phyloP scores from a whole-genome alignment of 2,888 invertebrate species.

The Dryobota labecula region DNA sequence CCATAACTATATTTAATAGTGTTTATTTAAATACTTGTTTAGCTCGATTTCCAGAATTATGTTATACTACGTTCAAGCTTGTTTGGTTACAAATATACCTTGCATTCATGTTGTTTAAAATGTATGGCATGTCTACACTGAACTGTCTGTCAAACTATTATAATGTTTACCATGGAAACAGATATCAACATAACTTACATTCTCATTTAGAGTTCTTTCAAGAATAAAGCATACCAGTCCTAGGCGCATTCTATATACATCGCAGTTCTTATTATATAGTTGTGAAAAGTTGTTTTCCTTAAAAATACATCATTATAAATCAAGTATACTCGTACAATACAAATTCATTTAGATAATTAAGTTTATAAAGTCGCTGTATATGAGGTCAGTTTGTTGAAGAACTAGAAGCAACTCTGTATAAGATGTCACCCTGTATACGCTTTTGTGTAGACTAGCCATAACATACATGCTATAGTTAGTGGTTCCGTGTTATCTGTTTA shows the following conservation, averaged over 20 bases:
- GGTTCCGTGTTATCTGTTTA: slow-evolving; percentile 50
- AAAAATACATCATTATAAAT: not conserved
- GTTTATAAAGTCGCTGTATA: not conserved
- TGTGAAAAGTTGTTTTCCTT: not conserved
- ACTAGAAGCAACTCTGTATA: not conserved
- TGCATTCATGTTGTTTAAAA: slow-evolving; percentile 12
- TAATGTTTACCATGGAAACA: not conserved
- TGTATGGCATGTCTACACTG: slow-evolving; percentile 18
- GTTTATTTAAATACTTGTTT: not conserved
- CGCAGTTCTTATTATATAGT: not conserved
- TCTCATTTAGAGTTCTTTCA: not conserved
- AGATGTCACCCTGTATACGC: not conserved
- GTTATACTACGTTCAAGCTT: slow-evolving; percentile 10
- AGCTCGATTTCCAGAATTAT: not conserved
- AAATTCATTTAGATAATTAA: not conserved
- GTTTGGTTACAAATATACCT: slow-evolving; percentile 12
- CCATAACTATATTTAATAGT: not conserved
- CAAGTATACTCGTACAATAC: too few relatives aligned
- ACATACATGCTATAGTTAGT: slow-evolving; percentile 12
- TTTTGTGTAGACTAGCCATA: slow-evolving; percentile 15
- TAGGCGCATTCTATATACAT: too few relatives aligned
- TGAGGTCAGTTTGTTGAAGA: not conserved
- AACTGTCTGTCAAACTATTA: not conserved
- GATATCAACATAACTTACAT: slow-evolving; percentile 1
- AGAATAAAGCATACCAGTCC: not conserved